Evolutionary conservation across 2,888 invertebrate genomes (phyloP), one percentile per base, ranked within the genome.

Genomic region (Sinelater perroti): DNA sequence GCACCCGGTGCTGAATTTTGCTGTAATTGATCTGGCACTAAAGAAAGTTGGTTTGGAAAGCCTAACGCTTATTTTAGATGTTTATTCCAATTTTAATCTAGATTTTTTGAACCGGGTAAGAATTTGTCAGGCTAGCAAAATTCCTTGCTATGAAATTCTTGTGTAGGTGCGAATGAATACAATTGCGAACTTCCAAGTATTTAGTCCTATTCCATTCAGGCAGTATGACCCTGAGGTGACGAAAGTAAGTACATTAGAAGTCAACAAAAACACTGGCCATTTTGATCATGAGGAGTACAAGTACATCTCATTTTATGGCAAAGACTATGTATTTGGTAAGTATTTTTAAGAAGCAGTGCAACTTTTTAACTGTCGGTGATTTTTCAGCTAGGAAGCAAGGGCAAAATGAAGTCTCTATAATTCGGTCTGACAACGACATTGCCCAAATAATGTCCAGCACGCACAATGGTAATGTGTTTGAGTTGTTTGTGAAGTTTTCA

Each of bases 101-200:
- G 95, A 96, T 74, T 96, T 94, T 80, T 83, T 97, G 36, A 97
- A 98, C 74, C 83, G 97, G 71, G 92, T 90, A 70, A 74, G 81
- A 30, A n/a, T 10, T 24, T 24, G 24, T 24, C n/a, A n/a, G n/a
- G n/a, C n/a, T n/a, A n/a, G n/a, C n/a, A n/a, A n/a, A n/a, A n/a
- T n/a, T n/a, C n/a, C n/a, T n/a, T n/a, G n/a, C n/a, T n/a, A n/a
- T n/a, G n/a, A n/a, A n/a, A 35, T 13, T 35, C 14, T 10, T 13
- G 2, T 36, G 36, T 75, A 90, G 90, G 91, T 95, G 7, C 87
- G 97, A 57, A 95, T 98, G 93, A 97, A 97, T 79, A 95, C 95
- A 1, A 93, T 98, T 62, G 80, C 82, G 65, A 89, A 90, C 64
- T 89, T 87, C 78, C 97, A 97, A 82, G 87, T 96, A 69, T 98